These are phyloP conservation scores for Sitophilus oryzae DNA, from an alignment of 1,140 invertebrate species.

Conservation along the genomic window DNA sequence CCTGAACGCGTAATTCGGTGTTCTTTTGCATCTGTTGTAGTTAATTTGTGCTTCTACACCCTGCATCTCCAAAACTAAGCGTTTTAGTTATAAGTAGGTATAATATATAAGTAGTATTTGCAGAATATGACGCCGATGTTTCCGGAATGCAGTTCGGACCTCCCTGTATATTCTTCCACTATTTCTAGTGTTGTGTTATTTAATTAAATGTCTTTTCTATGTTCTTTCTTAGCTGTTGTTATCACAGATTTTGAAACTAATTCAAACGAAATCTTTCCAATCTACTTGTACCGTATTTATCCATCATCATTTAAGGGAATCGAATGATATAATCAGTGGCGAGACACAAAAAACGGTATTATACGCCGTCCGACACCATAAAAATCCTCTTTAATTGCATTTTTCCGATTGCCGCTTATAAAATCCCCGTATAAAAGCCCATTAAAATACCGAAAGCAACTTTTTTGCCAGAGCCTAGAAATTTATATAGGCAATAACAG, in stretches of 20 bases:
- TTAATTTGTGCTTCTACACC: no score
- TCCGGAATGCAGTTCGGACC: no score
- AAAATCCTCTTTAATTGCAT: conserved; percentile 28
- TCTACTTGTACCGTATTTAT: not conserved
- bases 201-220: no score
- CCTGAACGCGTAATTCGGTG: no score
- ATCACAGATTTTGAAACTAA: not conserved
- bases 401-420: conserved; percentile 23
- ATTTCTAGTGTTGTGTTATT: no score
- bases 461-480: conserved; percentile 25
- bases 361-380: conserved; percentile 20
- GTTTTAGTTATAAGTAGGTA: no score
- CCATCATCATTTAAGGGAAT: conserved; percentile 8
- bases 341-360: conserved; percentile 17
- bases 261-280: not conserved
- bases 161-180: no score
- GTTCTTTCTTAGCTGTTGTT: no score
- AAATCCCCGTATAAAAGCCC: conserved; percentile 20
- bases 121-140: no score
- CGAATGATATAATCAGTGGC: conserved; percentile 9
- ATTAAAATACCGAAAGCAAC: conserved; percentile 27
- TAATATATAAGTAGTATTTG: no score
- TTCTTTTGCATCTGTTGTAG: no score
- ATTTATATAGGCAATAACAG: conserved; percentile 29
- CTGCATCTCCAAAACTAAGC: no score